Percentiles rank a stretch among this genome's conserved stretches.
Conservation (phyloP, 2,113 vertebrate genomes). For the Pogonocichla stellata region DNA sequence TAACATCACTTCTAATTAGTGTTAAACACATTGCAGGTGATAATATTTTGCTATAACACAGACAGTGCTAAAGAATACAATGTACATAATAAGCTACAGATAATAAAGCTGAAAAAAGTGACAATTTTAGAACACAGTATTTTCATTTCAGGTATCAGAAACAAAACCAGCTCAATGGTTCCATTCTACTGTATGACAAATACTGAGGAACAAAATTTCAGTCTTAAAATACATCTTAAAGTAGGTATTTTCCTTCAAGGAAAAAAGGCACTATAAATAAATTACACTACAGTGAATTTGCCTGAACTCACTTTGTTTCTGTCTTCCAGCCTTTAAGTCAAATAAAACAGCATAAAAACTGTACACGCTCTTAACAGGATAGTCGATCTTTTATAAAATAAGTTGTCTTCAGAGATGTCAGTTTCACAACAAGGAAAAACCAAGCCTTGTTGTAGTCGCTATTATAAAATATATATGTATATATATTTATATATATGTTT, state of each 20-base stretch:
- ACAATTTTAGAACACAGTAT: slow-evolving; percentile 77
- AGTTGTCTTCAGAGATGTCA: slow-evolving; percentile 82
- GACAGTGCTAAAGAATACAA: slow-evolving; percentile 78
- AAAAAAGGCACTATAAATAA: slow-evolving; percentile 99
- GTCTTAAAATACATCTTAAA: slow-evolving; percentile 95
- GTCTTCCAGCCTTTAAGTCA: slow-evolving; percentile 95
- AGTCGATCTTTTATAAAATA: slow-evolving; percentile 86
- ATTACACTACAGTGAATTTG: slow-evolving; percentile 99
- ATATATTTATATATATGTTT: slow-evolving; percentile 72
- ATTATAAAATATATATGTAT: slow-evolving; percentile 85
- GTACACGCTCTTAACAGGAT: slow-evolving; percentile 84
- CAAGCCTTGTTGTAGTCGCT: slow-evolving; percentile 82
- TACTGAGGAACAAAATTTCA: slow-evolving; percentile 95
- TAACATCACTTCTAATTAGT: slow-evolving; percentile 77
- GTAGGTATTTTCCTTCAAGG: slow-evolving; percentile 99
- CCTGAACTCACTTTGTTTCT: slow-evolving; percentile 98
- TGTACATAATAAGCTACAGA: slow-evolving; percentile 83
- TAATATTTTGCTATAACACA: slow-evolving; percentile 82
- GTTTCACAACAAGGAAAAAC: slow-evolving; percentile 86
- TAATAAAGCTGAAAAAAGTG: slow-evolving; percentile 84
- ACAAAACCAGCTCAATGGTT: slow-evolving; percentile 88
- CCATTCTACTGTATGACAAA: slow-evolving; percentile 92
- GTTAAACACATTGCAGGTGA: slow-evolving; percentile 81
- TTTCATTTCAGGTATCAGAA: slow-evolving; percentile 89
- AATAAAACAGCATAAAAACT: slow-evolving; percentile 87